phyloP scores from a whole-genome alignment of 1,140 invertebrate species.

The Ostrea edulis region DNA sequence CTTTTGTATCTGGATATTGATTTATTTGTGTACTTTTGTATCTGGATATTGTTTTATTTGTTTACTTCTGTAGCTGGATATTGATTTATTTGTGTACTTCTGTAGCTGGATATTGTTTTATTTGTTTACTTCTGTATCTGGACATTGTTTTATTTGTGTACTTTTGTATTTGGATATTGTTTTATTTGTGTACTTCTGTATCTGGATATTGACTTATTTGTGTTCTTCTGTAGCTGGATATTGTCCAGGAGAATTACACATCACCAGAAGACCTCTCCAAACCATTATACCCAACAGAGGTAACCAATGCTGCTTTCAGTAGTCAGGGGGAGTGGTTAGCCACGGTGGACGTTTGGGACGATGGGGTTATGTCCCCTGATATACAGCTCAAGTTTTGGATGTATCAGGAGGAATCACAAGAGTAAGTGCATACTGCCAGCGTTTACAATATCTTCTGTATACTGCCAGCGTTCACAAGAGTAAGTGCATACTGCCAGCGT shows the following conservation, averaged over 20 bases:
- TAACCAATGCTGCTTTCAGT: slow-evolving; percentile 85
- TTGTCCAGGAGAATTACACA: slow-evolving; percentile 87
- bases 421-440: slow-evolving; percentile 78
- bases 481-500: too few species aligned
- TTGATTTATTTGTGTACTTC: too few species aligned
- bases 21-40: too few species aligned
- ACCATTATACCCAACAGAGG: slow-evolving; percentile 81
- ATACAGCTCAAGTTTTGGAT: slow-evolving; percentile 90
- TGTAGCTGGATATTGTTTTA: too few species aligned
- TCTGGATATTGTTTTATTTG: too few species aligned
- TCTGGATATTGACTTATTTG: too few species aligned
- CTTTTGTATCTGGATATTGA: too few species aligned
- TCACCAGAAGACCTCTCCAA: slow-evolving; percentile 79
- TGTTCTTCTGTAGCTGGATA: slow-evolving; percentile 84
- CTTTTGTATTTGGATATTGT: slow-evolving; percentile 42
- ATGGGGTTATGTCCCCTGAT: slow-evolving; percentile 83
- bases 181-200: too few species aligned
- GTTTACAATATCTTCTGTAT: too few species aligned
- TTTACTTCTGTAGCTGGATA: too few species aligned
- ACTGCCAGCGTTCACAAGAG: too few species aligned
- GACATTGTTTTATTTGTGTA: slow-evolving; percentile 10
- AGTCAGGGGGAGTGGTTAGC: slow-evolving; percentile 88
- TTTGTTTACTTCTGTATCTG: too few species aligned
- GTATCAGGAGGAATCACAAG: slow-evolving; percentile 84
- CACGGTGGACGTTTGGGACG: slow-evolving; percentile 86